These are phyloP conservation scores for Netelia melanura DNA, from an alignment of 2,888 invertebrate species.

Conservation along the genomic window DNA sequence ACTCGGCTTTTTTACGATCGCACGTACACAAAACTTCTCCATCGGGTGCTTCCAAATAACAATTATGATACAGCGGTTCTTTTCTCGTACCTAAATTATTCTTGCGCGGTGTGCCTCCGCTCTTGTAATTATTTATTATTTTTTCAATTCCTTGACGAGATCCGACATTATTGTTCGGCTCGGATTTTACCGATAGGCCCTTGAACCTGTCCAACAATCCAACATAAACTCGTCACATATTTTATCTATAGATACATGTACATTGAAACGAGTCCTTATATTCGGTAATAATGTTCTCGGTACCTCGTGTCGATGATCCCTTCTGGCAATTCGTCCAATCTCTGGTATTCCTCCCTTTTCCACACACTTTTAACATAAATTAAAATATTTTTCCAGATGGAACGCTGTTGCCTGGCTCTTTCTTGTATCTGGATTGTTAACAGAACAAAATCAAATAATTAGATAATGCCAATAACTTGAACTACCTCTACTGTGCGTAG, in stretches of 20 bases:
- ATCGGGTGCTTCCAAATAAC: conserved; percentile 91
- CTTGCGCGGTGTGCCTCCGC: conserved; percentile 42
- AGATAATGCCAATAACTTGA: not conserved
- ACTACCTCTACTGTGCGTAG: no score
- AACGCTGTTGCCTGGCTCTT: conserved; percentile 75
- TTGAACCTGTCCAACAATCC: conserved; percentile 75
- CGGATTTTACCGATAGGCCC: conserved; percentile 70
- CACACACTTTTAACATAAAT: conserved; percentile 77
- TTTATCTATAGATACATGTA: no score
- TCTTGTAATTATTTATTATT: conserved; percentile 65
- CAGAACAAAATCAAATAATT: no score
- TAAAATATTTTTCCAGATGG: conserved; percentile 78
- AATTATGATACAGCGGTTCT: conserved; percentile 92
- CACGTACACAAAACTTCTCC: conserved; percentile 91
- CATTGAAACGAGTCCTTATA: conserved; percentile 3
- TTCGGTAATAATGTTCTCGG: conserved; percentile 5
- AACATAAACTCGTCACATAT: no score
- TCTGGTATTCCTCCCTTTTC: conserved; percentile 72
- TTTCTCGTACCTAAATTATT: conserved; percentile 85
- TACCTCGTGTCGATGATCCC: conserved; percentile 81
- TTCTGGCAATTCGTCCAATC: conserved; percentile 76
- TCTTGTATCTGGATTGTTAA: conserved; percentile 76
- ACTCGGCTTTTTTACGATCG: conserved; percentile 90
- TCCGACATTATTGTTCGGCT: conserved; percentile 64
- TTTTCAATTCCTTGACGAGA: conserved; percentile 65